Percentiles rank a stretch among this genome's conserved stretches.
Conservation (phyloP, 2,113 vertebrate species). For the Globicephala melas region DNA sequence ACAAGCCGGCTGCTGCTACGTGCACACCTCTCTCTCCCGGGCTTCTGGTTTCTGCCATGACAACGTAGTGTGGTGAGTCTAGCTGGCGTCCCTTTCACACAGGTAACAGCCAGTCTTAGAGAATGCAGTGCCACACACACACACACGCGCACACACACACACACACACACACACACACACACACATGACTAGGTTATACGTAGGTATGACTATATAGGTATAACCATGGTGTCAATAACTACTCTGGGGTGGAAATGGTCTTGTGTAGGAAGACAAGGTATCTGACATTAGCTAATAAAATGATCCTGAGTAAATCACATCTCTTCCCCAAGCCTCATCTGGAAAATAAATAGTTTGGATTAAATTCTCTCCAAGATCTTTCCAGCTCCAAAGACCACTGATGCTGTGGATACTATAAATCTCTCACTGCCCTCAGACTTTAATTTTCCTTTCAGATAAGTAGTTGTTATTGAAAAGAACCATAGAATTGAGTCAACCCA, state of each 20-base stretch:
- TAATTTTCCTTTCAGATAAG: background rate
- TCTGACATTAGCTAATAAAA: background rate
- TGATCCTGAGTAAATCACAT: background rate
- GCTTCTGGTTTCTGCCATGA: background rate
- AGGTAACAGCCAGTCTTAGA: background rate
- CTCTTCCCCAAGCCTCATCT: background rate
- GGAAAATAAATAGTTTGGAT: background rate
- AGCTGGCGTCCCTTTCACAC: background rate
- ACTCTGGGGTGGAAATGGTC: background rate
- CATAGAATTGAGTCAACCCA: background rate
- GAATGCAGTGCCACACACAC: background rate
- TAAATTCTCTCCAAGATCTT: background rate
- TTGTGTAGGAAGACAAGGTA: background rate
- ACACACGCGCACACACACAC: background rate
- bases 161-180: background rate
- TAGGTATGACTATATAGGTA: background rate
- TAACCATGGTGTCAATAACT: background rate
- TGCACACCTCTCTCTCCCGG: background rate
- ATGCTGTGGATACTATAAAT: background rate
- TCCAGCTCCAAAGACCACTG: background rate
- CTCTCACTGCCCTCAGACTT: background rate
- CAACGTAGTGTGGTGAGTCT: background rate
- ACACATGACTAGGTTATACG: background rate
- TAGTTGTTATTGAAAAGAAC: background rate
- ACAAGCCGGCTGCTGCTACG: background rate